phyloP scores from a whole-genome alignment of 2,113 vertebrate species.

The Prinia subflava region DNA sequence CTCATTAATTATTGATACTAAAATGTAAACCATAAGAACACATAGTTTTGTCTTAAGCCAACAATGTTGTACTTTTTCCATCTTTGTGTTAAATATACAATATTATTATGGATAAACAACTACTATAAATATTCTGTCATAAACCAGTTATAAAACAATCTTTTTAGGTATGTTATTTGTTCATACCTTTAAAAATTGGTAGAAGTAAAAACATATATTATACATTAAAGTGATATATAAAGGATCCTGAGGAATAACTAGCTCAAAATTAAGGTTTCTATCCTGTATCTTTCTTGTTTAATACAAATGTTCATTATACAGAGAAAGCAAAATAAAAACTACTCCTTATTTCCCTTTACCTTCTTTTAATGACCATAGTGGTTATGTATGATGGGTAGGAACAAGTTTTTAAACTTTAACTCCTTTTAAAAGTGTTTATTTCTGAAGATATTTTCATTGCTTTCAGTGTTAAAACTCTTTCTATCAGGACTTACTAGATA shows the following conservation, averaged over 20 bases:
- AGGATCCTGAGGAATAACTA: not conserved
- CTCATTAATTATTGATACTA: conserved; percentile 50
- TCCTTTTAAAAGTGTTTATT: not conserved
- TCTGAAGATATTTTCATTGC: not conserved
- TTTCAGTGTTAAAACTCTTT: not conserved
- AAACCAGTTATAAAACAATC: not conserved
- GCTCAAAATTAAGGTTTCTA: not conserved
- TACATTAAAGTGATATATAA: not conserved
- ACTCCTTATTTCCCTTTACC: not conserved
- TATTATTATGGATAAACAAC: conserved; percentile 12
- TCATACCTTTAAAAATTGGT: not conserved
- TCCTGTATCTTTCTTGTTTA: not conserved
- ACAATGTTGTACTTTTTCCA: conserved; percentile 10
- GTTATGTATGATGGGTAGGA: not conserved
- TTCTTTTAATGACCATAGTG: not conserved
- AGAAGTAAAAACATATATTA: not conserved
- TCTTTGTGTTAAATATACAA: conserved; percentile 31
- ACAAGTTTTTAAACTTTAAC: not conserved
- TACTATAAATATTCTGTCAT: conserved; percentile 2
- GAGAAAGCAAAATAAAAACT: not conserved
- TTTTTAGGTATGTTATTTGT: not conserved
- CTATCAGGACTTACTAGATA: not conserved
- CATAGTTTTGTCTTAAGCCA: conserved; percentile 32
- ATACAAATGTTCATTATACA: not conserved
- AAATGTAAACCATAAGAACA: conserved; percentile 27